A percentile compares a stretch with the other conserved stretches of the same genome.
Evolutionary conservation across 2,797 vertebrate genomes (phyloP).

Genomic region (Poliocrania exsul): DNA sequence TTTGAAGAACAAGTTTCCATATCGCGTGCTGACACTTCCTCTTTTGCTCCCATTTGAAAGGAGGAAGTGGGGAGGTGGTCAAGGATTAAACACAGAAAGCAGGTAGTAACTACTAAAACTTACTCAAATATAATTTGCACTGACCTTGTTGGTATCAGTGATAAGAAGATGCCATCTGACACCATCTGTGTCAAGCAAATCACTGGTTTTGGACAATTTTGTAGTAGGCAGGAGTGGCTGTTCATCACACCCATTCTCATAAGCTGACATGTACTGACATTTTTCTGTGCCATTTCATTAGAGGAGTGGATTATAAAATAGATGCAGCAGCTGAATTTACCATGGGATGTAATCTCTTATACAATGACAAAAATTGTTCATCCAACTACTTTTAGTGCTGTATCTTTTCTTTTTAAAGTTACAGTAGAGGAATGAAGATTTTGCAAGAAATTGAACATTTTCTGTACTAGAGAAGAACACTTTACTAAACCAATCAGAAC

Average conservation of each 20-base stretch:
- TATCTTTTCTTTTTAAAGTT: background rate
- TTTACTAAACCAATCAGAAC: background rate
- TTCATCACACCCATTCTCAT: background rate
- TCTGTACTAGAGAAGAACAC: background rate
- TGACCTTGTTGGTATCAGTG: background rate
- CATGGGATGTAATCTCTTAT: background rate
- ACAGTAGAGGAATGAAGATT: background rate
- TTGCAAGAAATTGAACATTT: background rate
- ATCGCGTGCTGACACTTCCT: background rate
- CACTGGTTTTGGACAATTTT: background rate
- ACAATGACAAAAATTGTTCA: background rate
- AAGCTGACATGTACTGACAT: background rate
- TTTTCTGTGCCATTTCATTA: background rate
- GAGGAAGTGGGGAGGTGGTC: background rate
- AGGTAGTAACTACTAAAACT: background rate
- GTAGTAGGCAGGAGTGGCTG: background rate
- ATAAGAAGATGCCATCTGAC: background rate
- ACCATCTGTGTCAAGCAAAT: background rate
- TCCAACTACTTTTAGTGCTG: background rate
- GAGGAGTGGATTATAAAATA: background rate
- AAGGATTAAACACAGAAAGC: slow-evolving; percentile 1
- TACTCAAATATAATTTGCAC: background rate
- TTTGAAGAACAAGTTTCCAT: background rate
- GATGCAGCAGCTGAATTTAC: background rate
- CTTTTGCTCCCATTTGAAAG: background rate